phyloP scores from a whole-genome alignment of 2,888 invertebrate genomes.

The Hipparchia semele region DNA sequence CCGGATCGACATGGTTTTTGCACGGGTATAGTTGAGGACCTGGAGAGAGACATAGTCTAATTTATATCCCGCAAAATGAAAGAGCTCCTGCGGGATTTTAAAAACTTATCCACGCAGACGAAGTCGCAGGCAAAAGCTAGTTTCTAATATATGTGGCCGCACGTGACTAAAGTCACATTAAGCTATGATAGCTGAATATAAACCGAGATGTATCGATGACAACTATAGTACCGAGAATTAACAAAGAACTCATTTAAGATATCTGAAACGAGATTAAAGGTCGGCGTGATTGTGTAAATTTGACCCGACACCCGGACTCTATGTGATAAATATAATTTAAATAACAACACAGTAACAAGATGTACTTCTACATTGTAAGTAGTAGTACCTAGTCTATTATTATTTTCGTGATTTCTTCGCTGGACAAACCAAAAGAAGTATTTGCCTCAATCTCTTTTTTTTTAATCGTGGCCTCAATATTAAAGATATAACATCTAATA shows the following conservation, averaged over 20 bases:
- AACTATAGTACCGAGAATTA: constrained; percentile 62
- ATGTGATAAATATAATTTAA: constrained; percentile 58
- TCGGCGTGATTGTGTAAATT: constrained; percentile 74
- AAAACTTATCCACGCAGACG: too few species aligned
- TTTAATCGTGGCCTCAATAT: not conserved
- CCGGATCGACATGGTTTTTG: too few species aligned
- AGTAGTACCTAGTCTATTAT: not conserved
- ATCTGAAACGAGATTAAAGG: constrained; percentile 77
- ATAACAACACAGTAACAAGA: constrained; percentile 47
- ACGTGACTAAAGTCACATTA: constrained; percentile 32
- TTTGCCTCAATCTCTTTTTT: not conserved
- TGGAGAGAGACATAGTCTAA: too few species aligned
- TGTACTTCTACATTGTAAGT: not conserved
- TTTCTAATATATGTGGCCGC: constrained; percentile 1
- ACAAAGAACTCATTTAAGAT: constrained; percentile 70
- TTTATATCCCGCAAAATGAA: too few species aligned
- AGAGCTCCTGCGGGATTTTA: too few species aligned
- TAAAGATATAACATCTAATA: not conserved
- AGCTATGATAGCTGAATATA: constrained; percentile 45
- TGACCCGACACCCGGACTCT: constrained; percentile 76
- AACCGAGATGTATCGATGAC: constrained; percentile 50
- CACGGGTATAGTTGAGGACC: too few species aligned
- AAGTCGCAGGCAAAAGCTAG: too few species aligned
- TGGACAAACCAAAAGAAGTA: not conserved
- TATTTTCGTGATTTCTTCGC: not conserved